phyloP scores from a whole-genome alignment of 92 coral and sea anemone genomes.

The Hydrozoanthus gracilis region DNA sequence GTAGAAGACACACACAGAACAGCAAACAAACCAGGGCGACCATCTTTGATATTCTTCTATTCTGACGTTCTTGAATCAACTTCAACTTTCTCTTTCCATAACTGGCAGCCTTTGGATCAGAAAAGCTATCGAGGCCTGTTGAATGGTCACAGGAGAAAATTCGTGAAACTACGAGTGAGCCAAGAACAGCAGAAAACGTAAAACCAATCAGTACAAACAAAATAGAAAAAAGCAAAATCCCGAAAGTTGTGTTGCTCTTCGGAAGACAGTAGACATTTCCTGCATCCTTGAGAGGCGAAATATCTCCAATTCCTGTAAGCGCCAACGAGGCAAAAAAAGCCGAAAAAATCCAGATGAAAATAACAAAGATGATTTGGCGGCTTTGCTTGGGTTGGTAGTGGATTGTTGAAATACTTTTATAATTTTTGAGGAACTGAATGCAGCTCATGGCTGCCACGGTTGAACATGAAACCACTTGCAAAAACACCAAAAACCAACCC shows the following conservation, averaged over 20 bases:
- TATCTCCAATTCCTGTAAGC: conserved; percentile 57
- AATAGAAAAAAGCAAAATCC: conserved; percentile 51
- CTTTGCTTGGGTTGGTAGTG: conserved; percentile 65
- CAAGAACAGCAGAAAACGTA: conserved; percentile 45
- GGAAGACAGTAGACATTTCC: conserved; percentile 64
- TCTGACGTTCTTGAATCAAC: conserved; percentile 34
- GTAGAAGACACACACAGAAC: conserved; percentile 61
- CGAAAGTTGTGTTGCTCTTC: conserved; percentile 50
- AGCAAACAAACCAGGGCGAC: conserved; percentile 54
- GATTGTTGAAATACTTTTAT: conserved; percentile 6
- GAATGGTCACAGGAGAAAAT: neutral
- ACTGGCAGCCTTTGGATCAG: neutral
- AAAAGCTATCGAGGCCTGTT: neutral
- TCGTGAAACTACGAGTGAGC: conserved; percentile 19
- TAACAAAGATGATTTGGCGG: conserved; percentile 32
- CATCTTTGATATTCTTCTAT: conserved; percentile 53
- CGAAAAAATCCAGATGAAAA: conserved; percentile 62
- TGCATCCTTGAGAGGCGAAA: conserved; percentile 51
- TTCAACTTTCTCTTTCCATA: conserved; percentile 26
- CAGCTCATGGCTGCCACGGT: conserved; percentile 60
- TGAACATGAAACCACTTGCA: conserved; percentile 54
- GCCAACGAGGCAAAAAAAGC: conserved; percentile 78
- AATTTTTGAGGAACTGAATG: conserved; percentile 56
- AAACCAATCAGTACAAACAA: conserved; percentile 48
- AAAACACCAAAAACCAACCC: conserved; percentile 69